Evolutionary conservation across 2,113 vertebrate species (phyloP), one percentile per base, ranked within the genome.

Genomic region (Anhinga anhinga): DNA sequence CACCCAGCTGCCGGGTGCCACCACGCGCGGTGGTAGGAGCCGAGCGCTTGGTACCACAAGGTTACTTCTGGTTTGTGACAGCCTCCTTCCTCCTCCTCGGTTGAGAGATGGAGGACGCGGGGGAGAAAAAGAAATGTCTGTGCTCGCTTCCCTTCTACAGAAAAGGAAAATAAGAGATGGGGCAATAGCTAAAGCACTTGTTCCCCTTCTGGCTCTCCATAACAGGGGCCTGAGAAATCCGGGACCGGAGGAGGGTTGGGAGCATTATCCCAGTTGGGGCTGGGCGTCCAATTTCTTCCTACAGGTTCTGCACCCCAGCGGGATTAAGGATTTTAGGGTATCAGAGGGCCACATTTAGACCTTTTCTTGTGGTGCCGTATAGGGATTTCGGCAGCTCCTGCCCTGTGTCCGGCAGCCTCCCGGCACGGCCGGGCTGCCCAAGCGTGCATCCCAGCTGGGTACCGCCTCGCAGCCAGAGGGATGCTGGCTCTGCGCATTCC

Each of bases 11-110:
- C 32, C 61, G 63, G 40, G 7, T 63, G 13, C 47, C 47, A 18
- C 59, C 3, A 4, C 2, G 2, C 11, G 17, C 47, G 52, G 52
- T 55, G 26, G 23, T 26, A 4, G 65, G 74, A 81, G 49, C 67
- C 5, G 0, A 29, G 88, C 53, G 56, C 38, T 58, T 27, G 34
- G 38, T 71, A 82, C 61, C 61, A 40, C 0, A 0, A 66, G 47
- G 40, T 61, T 82, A 9, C 29, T 73, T 45, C 56, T 87, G 42
- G n/a, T 56, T 56, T 70, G 65, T 2, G 3, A 25, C 32, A 81
- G 52, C 42, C 55, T 58, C 40, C 42, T 23, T 71, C 47, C 27
- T 74, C n/a, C 20, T 63, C 45, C 59, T 77, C 18, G 1, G 4
- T n/a, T 55, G 47, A 72, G n/a, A 71, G 27, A 83, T 15, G 8